A percentile compares a stretch with the other conserved stretches of the same genome.
Conservation (phyloP, 2,113 vertebrate species). For the Eurypyga helias region DNA sequence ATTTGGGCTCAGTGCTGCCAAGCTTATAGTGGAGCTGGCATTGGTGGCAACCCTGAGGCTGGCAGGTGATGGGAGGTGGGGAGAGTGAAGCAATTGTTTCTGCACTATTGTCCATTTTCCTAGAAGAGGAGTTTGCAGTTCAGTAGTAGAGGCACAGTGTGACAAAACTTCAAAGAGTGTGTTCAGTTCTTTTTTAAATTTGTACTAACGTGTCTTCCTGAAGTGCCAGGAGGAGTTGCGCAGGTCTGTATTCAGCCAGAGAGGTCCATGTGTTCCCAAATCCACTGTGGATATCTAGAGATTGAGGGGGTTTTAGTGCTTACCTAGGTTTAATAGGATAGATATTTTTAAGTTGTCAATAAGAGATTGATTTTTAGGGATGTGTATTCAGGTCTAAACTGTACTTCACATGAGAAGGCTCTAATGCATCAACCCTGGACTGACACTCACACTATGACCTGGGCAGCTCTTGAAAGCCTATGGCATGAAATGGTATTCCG, state of each 20-base stretch:
- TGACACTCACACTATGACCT: neutral
- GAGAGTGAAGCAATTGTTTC: neutral
- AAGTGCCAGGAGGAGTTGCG: neutral
- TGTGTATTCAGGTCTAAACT: neutral
- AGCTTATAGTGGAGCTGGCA: neutral
- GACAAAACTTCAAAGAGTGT: neutral
- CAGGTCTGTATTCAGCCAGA: neutral
- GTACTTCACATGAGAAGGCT: neutral
- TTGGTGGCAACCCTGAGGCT: neutral
- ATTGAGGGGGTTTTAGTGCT: neutral
- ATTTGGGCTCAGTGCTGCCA: neutral
- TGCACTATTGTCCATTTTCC: neutral
- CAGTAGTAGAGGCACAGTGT: neutral
- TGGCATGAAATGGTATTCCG: neutral
- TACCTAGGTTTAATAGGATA: neutral
- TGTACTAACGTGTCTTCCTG: neutral
- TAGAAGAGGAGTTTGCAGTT: neutral
- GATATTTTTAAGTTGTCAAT: neutral
- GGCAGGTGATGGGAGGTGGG: neutral
- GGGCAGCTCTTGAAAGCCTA: neutral
- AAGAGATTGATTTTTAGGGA: neutral
- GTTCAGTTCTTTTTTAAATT: neutral
- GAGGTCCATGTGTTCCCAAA: neutral
- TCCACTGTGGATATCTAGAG: neutral
- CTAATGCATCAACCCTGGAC: neutral